Conservation (phyloP, 2,113 vertebrate species). For the Corvus moneduloides region DNA sequence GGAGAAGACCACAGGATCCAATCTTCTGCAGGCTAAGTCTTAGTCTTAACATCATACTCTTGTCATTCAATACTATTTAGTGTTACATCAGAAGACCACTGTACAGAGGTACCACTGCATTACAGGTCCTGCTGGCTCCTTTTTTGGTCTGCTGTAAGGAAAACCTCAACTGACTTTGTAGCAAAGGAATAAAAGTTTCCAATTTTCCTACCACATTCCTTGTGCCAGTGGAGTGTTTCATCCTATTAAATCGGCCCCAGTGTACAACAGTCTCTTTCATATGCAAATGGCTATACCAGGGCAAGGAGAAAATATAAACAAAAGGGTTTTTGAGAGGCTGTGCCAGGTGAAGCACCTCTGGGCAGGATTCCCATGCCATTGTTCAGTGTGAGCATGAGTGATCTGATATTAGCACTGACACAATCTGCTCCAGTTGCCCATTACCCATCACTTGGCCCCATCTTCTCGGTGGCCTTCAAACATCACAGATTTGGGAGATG, state of each 20-base stretch:
- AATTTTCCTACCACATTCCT: neutral
- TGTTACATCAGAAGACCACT: neutral
- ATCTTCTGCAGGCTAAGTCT: neutral
- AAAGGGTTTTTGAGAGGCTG: conserved; percentile 61
- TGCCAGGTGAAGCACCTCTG: conserved; percentile 67
- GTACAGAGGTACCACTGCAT: conserved; percentile 53
- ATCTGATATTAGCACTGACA: conserved; percentile 63
- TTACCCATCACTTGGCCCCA: neutral
- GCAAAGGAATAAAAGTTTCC: conserved; percentile 73
- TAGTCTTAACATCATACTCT: neutral
- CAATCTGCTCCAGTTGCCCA: conserved; percentile 43
- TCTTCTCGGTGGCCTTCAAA: neutral
- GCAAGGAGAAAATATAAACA: conserved; percentile 51
- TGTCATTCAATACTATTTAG: neutral
- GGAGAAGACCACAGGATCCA: neutral
- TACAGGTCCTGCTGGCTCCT: conserved; percentile 62
- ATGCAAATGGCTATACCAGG: conserved; percentile 61
- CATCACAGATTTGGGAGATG: neutral
- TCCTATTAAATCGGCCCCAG: conserved; percentile 38
- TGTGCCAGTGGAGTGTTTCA: conserved; percentile 67
- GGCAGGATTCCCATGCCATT: conserved; percentile 26
- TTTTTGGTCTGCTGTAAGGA: conserved; percentile 71
- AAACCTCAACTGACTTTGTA: conserved; percentile 63
- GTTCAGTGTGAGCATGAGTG: conserved; percentile 63
- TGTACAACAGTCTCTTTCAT: conserved; percentile 15